These are phyloP conservation scores for Falco naumanni DNA, from an alignment of 2,797 vertebrate species.

Conservation along the genomic window DNA sequence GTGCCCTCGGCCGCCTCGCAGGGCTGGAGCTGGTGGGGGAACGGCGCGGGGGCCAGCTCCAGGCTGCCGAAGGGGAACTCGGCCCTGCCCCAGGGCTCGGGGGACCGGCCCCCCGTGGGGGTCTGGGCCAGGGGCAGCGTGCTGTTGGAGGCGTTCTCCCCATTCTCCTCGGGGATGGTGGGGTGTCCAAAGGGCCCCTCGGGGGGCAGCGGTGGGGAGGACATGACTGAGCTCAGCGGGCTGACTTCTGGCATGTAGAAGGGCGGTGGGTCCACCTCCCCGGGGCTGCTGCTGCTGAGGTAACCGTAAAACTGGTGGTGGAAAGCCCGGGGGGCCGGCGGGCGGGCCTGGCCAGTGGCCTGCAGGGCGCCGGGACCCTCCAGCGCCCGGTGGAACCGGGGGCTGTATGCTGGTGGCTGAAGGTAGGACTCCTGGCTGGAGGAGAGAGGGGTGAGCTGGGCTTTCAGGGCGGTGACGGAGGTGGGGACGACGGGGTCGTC, in stretches of 20 bases:
- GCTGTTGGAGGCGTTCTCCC: constrained; percentile 93
- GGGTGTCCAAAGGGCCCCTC: constrained; percentile 96
- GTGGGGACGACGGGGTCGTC: constrained; percentile 92
- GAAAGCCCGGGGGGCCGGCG: constrained; percentile 90
- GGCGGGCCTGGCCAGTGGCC: constrained; percentile 92
- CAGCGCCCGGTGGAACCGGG: constrained; percentile 91
- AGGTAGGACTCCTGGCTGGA: constrained; percentile 98
- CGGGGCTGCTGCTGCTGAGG: constrained; percentile 91
- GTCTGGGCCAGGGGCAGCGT: constrained; percentile 95
- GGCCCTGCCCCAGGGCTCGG: constrained; percentile 93
- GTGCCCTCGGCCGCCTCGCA: constrained; percentile 89
- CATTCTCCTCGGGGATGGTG: constrained; percentile 94
- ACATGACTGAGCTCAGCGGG: constrained; percentile 96
- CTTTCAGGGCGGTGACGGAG: constrained; percentile 92
- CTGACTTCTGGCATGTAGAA: constrained; percentile 99
- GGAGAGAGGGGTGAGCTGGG: constrained; percentile 95
- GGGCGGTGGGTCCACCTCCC: constrained; percentile 87
- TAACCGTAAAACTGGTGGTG: constrained; percentile 97
- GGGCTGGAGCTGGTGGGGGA: constrained; percentile 90
- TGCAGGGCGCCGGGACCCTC: constrained; percentile 92
- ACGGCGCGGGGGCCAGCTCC: constrained; percentile 91
- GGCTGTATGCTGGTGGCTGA: constrained; percentile 98
- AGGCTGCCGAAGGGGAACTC: constrained; percentile 93
- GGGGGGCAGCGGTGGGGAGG: constrained; percentile 88
- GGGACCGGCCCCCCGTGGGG: constrained; percentile 90